A percentile compares a stretch with the other conserved stretches of the same genome.
Conservation (phyloP, 1,140 invertebrate species). For the Mesaphorura yosii region DNA sequence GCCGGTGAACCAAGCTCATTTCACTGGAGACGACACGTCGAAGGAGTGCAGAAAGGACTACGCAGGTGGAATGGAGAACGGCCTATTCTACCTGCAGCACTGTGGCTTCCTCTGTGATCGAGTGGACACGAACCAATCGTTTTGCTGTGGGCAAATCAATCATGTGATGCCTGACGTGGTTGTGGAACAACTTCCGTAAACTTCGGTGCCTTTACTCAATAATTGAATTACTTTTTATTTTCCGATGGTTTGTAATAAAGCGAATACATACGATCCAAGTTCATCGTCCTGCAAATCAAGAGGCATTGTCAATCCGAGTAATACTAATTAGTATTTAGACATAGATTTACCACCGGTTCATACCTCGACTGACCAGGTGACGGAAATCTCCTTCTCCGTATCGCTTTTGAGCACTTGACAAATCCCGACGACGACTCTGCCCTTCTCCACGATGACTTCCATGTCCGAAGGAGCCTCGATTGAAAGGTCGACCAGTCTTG, state of each 20-base stretch:
- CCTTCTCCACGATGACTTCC: conserved; percentile 72
- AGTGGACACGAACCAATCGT: background rate
- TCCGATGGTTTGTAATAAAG: too few relatives aligned
- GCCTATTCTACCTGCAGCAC: conserved; percentile 1
- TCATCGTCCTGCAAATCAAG: conserved; percentile 59
- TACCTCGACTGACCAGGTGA: conserved; percentile 89
- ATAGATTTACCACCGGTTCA: conserved; percentile 19
- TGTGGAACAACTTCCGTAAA: background rate
- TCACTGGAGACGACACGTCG: conserved; percentile 3
- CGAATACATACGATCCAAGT: conserved; percentile 75
- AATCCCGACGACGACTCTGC: conserved; percentile 75
- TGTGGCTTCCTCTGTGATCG: conserved; percentile 3
- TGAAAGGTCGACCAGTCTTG: conserved; percentile 39
- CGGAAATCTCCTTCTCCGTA: conserved; percentile 72
- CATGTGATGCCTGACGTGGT: background rate
- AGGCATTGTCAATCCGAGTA: background rate
- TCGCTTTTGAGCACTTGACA: conserved; percentile 46
- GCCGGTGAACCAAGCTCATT: background rate
- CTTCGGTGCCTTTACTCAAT: too few relatives aligned
- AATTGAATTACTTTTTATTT: too few relatives aligned
- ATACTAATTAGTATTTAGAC: background rate
- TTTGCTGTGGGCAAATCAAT: background rate
- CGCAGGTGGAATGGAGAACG: background rate
- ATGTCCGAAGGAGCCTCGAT: conserved; percentile 69
- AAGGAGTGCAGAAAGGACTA: background rate